Percentiles rank a stretch among this genome's conserved stretches.
phyloP scores from a whole-genome alignment of 2,113 vertebrate genomes.

The Tenrec ecaudatus region DNA sequence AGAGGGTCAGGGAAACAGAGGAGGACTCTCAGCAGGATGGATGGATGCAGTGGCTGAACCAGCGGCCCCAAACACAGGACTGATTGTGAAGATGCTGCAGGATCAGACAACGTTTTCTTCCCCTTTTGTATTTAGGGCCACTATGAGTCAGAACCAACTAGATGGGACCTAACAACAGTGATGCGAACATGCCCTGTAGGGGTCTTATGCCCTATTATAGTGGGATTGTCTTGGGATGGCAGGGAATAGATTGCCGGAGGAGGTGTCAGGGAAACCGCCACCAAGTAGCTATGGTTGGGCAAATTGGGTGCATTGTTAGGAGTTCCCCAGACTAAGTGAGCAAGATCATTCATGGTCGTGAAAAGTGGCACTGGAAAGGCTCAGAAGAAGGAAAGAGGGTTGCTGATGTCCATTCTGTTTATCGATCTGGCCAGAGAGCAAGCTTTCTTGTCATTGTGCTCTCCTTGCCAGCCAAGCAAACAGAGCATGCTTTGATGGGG shows the following conservation, averaged over 20 bases:
- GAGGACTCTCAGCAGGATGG: too few species aligned
- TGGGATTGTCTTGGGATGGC: not conserved
- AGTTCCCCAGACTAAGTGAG: not conserved
- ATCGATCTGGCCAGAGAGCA: not conserved
- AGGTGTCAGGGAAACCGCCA: not conserved
- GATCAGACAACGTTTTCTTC: too few species aligned
- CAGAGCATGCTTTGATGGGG: slow-evolving; percentile 47
- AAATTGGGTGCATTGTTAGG: not conserved
- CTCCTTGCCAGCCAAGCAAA: slow-evolving; percentile 2
- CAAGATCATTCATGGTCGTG: not conserved
- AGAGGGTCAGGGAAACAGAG: too few species aligned
- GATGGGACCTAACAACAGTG: too few species aligned
- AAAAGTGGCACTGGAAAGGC: not conserved
- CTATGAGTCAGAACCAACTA: too few species aligned
- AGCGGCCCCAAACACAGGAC: too few species aligned
- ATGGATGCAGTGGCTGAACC: too few species aligned
- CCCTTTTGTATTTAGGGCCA: too few species aligned
- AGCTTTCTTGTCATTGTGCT: not conserved
- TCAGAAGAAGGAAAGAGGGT: not conserved
- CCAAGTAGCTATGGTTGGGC: not conserved
- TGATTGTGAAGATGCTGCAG: too few species aligned
- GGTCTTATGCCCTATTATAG: too few species aligned
- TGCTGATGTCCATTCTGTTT: not conserved
- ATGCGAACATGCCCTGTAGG: too few species aligned
- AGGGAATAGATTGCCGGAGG: not conserved